These are phyloP conservation scores for Tenthredo livida DNA, from an alignment of 2,888 invertebrate genomes.

Conservation along the genomic window DNA sequence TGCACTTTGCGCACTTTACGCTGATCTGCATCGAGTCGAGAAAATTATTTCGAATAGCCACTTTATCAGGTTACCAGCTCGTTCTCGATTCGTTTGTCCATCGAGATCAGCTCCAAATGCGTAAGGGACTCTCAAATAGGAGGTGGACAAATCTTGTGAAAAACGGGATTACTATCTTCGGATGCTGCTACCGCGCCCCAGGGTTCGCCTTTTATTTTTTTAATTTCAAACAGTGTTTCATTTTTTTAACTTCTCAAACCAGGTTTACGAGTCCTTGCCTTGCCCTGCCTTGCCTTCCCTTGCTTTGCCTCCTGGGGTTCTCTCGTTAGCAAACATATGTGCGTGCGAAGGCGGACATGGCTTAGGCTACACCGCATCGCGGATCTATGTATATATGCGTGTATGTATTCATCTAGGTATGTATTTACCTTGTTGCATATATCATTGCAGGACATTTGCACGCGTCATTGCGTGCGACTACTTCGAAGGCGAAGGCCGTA, in stretches of 20 bases:
- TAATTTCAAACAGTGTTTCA: not conserved
- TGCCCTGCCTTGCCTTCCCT: not conserved
- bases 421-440: conserved; percentile 3
- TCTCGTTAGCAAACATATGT: conserved; percentile 39
- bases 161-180: conserved; percentile 34
- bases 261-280: conserved; percentile 4
- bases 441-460: conserved; percentile 40
- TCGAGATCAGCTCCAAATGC: not conserved
- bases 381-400: not conserved
- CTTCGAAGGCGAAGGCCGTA: conserved; percentile 25
- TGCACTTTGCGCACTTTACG: conserved; percentile 2
- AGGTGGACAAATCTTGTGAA: conserved; percentile 18
- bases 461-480: conserved; percentile 48
- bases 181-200: conserved; percentile 10
- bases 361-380: not conserved
- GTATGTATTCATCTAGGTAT: not conserved
- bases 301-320: conserved; percentile 28
- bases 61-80: conserved; percentile 6
- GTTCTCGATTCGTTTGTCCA: conserved; percentile 22
- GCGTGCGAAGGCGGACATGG: conserved; percentile 41
- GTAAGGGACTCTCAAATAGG: not conserved
- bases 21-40: not conserved
- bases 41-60: not conserved
- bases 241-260: conserved; percentile 10
- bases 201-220: conserved; percentile 2